phyloP scores from a whole-genome alignment of 2,113 vertebrate species.

The Coptodon rendalli region DNA sequence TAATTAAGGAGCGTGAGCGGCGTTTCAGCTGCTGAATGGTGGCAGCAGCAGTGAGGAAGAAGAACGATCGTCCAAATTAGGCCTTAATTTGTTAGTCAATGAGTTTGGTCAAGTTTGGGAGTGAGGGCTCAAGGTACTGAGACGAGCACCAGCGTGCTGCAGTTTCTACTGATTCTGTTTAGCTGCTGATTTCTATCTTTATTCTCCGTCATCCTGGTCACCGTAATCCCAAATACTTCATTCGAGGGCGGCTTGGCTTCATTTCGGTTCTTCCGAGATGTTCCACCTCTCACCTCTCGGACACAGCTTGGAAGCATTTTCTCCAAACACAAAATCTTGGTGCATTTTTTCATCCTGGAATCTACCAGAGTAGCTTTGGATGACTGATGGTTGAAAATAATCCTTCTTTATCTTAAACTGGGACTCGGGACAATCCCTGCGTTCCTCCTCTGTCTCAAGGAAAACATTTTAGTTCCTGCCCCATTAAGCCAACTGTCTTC shows the following conservation, averaged over 20 bases:
- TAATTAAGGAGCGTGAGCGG: not conserved
- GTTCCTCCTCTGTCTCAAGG: not conserved
- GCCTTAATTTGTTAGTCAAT: fast-evolving
- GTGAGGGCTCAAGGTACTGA: fast-evolving
- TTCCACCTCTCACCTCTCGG: not conserved
- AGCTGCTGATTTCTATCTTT: not conserved
- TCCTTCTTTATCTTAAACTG: not conserved
- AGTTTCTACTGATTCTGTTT: not conserved
- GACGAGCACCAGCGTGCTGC: not conserved
- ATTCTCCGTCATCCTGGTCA: not conserved
- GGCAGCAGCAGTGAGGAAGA: not conserved
- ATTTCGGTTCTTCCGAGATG: not conserved
- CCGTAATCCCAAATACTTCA: not conserved
- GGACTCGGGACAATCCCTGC: not conserved
- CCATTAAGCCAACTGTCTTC: not conserved
- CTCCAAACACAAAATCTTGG: not conserved
- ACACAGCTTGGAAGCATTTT: not conserved
- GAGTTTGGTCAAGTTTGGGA: not conserved
- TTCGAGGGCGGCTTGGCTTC: not conserved
- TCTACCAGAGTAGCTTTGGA: not conserved
- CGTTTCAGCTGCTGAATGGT: not conserved
- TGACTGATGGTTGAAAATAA: not conserved
- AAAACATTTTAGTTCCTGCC: fast-evolving
- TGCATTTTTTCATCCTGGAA: not conserved
- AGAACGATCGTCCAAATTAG: not conserved